phyloP scores from a whole-genome alignment of 2,888 invertebrate species.

The Parascotia fuliginaria region DNA sequence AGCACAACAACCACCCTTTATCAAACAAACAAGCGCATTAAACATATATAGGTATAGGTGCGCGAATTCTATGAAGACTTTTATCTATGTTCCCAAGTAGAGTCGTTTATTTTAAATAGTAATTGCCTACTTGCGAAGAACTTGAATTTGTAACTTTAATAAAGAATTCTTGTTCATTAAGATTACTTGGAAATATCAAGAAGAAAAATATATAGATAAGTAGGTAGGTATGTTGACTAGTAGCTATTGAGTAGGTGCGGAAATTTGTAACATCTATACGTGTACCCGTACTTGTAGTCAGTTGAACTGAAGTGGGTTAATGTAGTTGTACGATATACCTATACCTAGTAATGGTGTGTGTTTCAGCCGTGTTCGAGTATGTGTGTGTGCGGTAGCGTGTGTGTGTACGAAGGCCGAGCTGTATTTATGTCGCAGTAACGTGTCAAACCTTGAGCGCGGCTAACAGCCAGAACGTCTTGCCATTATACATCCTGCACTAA shows the following conservation, averaged over 20 bases:
- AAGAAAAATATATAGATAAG: neutral
- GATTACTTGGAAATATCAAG: conserved; percentile 11
- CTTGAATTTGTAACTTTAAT: conserved; percentile 3
- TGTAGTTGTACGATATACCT: conserved; percentile 13
- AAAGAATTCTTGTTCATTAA: conserved; percentile 21
- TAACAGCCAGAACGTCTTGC: conserved; percentile 27
- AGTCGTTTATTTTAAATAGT: conserved; percentile 26
- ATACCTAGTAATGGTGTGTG: conserved; percentile 3
- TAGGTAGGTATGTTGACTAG: neutral
- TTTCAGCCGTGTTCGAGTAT: conserved; percentile 10
- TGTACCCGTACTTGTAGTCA: neutral
- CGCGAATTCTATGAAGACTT: neutral
- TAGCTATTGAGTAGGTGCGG: neutral
- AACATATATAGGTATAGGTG: too few relatives aligned
- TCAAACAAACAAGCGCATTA: neutral
- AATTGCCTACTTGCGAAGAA: conserved; percentile 17
- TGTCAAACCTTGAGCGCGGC: conserved; percentile 31
- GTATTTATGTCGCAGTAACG: conserved; percentile 18
- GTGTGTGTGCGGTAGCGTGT: conserved; percentile 20
- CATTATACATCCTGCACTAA: conserved; percentile 21
- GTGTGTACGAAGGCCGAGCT: conserved; percentile 33
- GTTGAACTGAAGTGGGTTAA: conserved; percentile 20
- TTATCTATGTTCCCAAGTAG: conserved; percentile 6
- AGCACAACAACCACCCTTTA: neutral
- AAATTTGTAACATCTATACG: conserved; percentile 1